Percentiles rank a stretch among this genome's conserved stretches.
Evolutionary conservation across 2,797 vertebrate genomes (phyloP).

Genomic region (Crenuchus spilurus): DNA sequence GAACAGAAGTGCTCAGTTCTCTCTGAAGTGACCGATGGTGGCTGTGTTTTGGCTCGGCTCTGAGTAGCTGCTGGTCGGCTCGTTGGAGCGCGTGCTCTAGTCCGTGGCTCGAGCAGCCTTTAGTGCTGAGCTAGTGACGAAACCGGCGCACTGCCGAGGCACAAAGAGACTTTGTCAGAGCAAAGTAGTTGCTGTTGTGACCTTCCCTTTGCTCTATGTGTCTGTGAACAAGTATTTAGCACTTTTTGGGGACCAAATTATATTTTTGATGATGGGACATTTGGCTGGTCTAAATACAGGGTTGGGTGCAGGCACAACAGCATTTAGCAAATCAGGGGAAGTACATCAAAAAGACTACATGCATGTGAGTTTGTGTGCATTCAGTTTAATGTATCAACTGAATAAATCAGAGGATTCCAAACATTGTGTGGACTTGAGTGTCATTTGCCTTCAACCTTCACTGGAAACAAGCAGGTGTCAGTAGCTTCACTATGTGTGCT

Average conservation of each 20-base stretch:
- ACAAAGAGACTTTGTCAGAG: conserved; percentile 33
- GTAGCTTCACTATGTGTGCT: too few relatives aligned
- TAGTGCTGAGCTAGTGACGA: conserved; percentile 8
- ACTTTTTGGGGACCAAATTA: neutral
- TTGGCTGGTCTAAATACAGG: neutral
- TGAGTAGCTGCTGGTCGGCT: neutral
- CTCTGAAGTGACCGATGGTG: conserved; percentile 56
- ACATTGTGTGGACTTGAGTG: too few relatives aligned
- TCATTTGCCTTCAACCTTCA: too few relatives aligned
- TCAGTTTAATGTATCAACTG: too few relatives aligned
- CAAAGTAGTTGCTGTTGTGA: conserved; percentile 24
- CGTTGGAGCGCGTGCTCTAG: neutral
- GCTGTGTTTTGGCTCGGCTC: conserved; percentile 40
- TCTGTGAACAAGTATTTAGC: neutral
- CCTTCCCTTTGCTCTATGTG: neutral
- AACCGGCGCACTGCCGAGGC: conserved; percentile 2
- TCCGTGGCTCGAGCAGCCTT: neutral
- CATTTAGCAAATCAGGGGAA: too few relatives aligned
- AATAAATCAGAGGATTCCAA: too few relatives aligned
- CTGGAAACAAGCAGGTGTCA: too few relatives aligned
- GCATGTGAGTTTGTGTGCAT: too few relatives aligned
- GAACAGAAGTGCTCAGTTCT: conserved; percentile 33
- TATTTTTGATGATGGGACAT: neutral
- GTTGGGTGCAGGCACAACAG: neutral
- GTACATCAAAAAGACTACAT: too few relatives aligned